These are phyloP conservation scores for Cataglyphis cursor DNA, from an alignment of 2,888 invertebrate genomes.

Conservation along the genomic window DNA sequence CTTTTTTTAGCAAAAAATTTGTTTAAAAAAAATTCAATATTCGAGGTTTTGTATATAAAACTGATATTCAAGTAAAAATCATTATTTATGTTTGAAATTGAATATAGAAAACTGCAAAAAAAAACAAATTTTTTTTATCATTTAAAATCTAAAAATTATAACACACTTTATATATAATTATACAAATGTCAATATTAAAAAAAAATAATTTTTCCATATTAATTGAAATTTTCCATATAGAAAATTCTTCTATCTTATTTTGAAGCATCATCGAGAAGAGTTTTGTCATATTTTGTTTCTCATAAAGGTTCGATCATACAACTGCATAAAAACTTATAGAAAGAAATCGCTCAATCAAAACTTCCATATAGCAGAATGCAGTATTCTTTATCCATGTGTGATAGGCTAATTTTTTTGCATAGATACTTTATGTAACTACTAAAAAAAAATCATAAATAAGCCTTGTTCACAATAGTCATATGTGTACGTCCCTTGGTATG, in stretches of 20 bases:
- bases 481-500: neutral
- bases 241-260: neutral
- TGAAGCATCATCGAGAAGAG: neutral
- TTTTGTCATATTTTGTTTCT: neutral
- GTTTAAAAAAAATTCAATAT: neutral
- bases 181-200: neutral
- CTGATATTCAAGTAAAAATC: conserved; percentile 3
- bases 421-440: neutral
- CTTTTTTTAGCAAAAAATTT: neutral
- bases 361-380: no score
- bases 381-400: neutral
- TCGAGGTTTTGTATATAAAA: neutral
- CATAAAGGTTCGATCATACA: neutral
- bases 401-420: neutral
- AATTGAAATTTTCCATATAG: neutral
- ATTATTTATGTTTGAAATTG: neutral
- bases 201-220: neutral
- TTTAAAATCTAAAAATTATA: neutral
- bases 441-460: neutral
- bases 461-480: neutral
- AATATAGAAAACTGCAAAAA: neutral
- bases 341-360: neutral
- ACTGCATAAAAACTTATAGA: neutral
- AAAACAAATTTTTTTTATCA: neutral
- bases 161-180: neutral